Conservation (phyloP, 1,140 invertebrate species). For the Thaumatotibia leucotreta region DNA sequence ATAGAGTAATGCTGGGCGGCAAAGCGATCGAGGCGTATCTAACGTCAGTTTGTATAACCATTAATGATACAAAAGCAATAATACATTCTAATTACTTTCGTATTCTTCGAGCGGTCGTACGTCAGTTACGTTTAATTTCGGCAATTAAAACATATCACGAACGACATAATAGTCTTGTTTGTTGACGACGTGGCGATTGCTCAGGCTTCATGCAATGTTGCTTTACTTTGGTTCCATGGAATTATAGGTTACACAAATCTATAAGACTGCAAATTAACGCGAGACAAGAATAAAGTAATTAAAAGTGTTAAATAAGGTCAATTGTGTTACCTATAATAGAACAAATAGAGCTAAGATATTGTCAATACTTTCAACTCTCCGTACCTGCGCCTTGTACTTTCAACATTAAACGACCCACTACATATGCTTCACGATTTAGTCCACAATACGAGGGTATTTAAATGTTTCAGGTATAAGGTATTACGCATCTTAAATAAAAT, state of each 20-base stretch:
- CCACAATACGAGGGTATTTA: neutral
- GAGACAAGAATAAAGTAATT: neutral
- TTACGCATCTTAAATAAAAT: neutral
- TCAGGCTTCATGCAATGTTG: conserved; percentile 39
- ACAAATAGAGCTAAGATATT: conserved; percentile 9
- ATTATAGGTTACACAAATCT: conserved; percentile 23
- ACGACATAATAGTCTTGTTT: conserved; percentile 34
- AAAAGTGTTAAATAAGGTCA: conserved; percentile 10
- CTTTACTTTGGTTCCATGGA: conserved; percentile 72
- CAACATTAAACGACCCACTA: neutral
- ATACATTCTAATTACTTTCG: conserved; percentile 28
- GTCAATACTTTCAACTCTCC: conserved; percentile 18
- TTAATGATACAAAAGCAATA: conserved; percentile 48
- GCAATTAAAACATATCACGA: conserved; percentile 50
- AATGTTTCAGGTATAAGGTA: neutral
- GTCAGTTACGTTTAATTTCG: conserved; percentile 23
- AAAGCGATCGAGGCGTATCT: conserved; percentile 31
- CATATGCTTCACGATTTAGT: neutral
- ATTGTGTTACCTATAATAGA: conserved; percentile 17
- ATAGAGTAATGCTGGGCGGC: conserved; percentile 45
- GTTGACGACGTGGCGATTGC: conserved; percentile 10
- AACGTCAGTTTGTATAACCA: conserved; percentile 22
- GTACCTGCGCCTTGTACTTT: neutral
- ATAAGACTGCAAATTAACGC: conserved; percentile 12
- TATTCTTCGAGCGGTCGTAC: conserved; percentile 21